Percentiles rank a stretch among this genome's conserved stretches.
These are phyloP conservation scores for Lucilia cuprina DNA, from an alignment of 1,140 invertebrate species.

Conservation along the genomic window DNA sequence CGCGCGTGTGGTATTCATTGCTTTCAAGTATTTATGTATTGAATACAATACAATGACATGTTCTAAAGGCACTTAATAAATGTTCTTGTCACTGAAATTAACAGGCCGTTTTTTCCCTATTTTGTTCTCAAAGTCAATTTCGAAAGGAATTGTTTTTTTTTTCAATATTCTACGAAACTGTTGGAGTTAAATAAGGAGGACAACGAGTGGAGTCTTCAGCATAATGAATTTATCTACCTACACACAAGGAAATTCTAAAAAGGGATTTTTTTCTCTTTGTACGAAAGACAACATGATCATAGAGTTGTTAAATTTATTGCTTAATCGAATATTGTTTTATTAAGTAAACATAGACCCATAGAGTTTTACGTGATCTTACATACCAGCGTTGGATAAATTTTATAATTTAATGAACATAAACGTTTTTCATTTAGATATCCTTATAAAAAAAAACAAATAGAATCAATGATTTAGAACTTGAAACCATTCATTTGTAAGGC, in stretches of 20 bases:
- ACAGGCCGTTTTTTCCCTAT: background rate
- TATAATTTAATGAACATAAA: too few species aligned
- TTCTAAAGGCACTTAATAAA: slow-evolving; percentile 2
- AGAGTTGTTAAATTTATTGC: slow-evolving; percentile 17
- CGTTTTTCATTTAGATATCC: too few species aligned
- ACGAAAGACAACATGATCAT: background rate
- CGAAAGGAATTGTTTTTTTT: background rate
- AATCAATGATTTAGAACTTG: too few species aligned
- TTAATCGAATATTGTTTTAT: slow-evolving; percentile 2
- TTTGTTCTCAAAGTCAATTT: background rate
- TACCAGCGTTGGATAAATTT: too few species aligned
- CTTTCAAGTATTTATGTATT: background rate
- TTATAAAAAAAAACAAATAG: too few species aligned
- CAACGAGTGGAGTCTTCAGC: background rate
- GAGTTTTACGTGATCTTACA: too few species aligned
- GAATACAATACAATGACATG: background rate
- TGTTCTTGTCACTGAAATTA: slow-evolving; percentile 3
- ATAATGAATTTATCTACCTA: background rate
- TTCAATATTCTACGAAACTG: background rate
- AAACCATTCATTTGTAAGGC: too few species aligned
- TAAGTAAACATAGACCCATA: background rate
- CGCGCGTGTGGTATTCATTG: slow-evolving; percentile 6
- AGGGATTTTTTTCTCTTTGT: background rate
- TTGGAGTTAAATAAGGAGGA: background rate
- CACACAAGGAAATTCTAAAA: background rate